These are phyloP conservation scores for Paedocypris sp. DNA, from an alignment of 2,113 vertebrate species.

Conservation along the genomic window DNA sequence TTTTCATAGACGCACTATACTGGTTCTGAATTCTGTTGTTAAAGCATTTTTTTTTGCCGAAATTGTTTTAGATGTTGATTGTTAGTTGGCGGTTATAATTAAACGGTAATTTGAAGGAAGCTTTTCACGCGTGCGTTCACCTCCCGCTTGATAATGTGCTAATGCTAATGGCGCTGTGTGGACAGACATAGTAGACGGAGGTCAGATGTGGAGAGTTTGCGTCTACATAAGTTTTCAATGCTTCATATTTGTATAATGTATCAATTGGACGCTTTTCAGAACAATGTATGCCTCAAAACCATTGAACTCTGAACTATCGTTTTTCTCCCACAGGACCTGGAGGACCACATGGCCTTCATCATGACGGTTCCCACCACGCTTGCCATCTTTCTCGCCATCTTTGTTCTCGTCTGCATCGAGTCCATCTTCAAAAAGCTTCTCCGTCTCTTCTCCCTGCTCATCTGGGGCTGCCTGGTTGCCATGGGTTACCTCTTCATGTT, in stretches of 20 bases:
- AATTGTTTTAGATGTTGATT: conserved; percentile 1
- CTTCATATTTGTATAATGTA: too few species aligned
- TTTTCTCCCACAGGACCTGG: conserved; percentile 64
- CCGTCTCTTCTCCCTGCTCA: conserved; percentile 84
- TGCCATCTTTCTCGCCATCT: conserved; percentile 92
- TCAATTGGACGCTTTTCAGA: too few species aligned
- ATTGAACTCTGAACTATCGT: background rate
- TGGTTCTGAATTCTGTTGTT: too few species aligned
- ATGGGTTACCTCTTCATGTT: conserved; percentile 99
- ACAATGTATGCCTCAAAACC: too few species aligned
- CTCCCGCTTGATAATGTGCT: background rate
- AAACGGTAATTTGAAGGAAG: too few species aligned
- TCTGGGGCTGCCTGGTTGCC: conserved; percentile 90
- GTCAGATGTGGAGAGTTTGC: background rate
- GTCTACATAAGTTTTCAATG: too few species aligned
- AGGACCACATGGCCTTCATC: conserved; percentile 89
- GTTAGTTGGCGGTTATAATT: background rate
- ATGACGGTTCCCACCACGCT: conserved; percentile 89
- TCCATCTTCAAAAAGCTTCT: conserved; percentile 91
- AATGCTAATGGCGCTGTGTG: background rate
- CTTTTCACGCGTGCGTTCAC: too few species aligned
- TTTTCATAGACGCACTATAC: too few species aligned
- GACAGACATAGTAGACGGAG: background rate
- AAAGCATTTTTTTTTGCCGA: too few species aligned
- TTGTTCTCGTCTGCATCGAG: conserved; percentile 93